Conservation (phyloP, 2,888 invertebrate genomes). For the Drosophila glabriapex region DNA sequence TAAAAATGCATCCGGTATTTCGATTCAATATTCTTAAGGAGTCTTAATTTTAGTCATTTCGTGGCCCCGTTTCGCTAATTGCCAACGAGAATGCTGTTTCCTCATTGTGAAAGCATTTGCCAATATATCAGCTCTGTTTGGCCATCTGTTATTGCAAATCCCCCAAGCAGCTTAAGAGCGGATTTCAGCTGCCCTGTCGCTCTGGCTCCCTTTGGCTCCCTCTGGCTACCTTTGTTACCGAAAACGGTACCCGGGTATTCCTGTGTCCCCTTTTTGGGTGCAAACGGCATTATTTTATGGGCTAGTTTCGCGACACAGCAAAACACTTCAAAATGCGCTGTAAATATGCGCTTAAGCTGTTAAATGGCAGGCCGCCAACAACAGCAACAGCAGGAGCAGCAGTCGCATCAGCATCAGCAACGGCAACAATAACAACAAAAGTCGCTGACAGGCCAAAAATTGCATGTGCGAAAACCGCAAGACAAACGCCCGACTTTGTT, state of each 20-base stretch:
- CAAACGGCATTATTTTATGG: slow-evolving; percentile 51
- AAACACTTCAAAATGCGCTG: slow-evolving; percentile 66
- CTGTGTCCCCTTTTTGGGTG: slow-evolving; percentile 16
- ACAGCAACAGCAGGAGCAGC: slow-evolving; percentile 31
- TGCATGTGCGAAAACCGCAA: slow-evolving; percentile 77
- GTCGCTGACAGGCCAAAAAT: slow-evolving; percentile 71
- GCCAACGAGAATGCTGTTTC: slow-evolving; percentile 28
- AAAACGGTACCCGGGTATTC: background rate
- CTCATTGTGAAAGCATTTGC: slow-evolving; percentile 48
- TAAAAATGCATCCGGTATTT: slow-evolving; percentile 7
- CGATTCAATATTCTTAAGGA: slow-evolving; percentile 30
- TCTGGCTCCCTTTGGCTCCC: background rate
- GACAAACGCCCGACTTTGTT: slow-evolving; percentile 60
- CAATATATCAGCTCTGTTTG: slow-evolving; percentile 47
- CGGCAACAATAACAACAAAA: slow-evolving; percentile 48
- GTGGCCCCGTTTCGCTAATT: slow-evolving; percentile 53
- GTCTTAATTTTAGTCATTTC: slow-evolving; percentile 43
- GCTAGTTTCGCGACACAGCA: slow-evolving; percentile 45
- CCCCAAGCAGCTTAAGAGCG: slow-evolving; percentile 54
- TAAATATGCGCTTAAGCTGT: slow-evolving; percentile 77
- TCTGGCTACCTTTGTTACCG: background rate
- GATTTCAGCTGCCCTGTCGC: slow-evolving; percentile 23
- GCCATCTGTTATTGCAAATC: slow-evolving; percentile 52
- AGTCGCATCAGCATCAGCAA: slow-evolving; percentile 1
- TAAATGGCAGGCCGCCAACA: slow-evolving; percentile 67